A percentile compares a stretch with the other conserved stretches of the same genome.
Evolutionary conservation across 2,888 invertebrate species (phyloP).

Genomic region (Tenthredo notha): DNA sequence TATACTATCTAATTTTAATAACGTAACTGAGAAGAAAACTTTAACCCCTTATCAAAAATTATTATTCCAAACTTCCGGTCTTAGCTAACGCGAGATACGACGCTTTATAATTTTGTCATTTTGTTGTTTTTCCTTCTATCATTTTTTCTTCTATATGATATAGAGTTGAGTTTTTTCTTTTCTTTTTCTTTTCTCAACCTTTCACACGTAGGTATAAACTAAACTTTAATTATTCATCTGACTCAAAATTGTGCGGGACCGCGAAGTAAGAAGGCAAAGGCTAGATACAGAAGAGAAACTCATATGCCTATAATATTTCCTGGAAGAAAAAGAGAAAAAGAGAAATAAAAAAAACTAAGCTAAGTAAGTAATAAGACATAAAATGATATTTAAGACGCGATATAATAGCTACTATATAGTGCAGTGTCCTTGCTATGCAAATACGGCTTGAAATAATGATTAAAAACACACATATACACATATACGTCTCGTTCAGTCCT

Average conservation of each 20-base stretch:
- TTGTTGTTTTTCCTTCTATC: background rate
- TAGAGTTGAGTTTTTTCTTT: background rate
- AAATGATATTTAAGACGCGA: slow-evolving; percentile 3
- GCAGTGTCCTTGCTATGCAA: background rate
- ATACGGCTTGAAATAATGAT: slow-evolving; percentile 5
- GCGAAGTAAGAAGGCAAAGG: background rate
- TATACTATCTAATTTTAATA: slow-evolving; percentile 36
- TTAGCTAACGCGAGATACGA: background rate
- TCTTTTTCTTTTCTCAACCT: background rate
- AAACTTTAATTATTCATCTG: background rate
- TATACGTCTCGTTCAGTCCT: background rate
- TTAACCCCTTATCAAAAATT: slow-evolving; percentile 27
- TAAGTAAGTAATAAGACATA: background rate
- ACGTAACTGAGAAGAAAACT: background rate
- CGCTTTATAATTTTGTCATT: background rate
- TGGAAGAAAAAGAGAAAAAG: background rate
- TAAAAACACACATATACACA: background rate
- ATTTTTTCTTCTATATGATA: background rate
- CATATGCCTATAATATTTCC: background rate
- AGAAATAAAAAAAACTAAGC: background rate
- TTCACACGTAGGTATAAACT: background rate
- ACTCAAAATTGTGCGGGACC: background rate
- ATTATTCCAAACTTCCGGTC: slow-evolving; percentile 41
- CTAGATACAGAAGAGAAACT: slow-evolving; percentile 1
- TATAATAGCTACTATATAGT: background rate